Evolutionary conservation across 2,797 vertebrate species (phyloP), one percentile per base, ranked within the genome.

Genomic region (Xenops minutus): DNA sequence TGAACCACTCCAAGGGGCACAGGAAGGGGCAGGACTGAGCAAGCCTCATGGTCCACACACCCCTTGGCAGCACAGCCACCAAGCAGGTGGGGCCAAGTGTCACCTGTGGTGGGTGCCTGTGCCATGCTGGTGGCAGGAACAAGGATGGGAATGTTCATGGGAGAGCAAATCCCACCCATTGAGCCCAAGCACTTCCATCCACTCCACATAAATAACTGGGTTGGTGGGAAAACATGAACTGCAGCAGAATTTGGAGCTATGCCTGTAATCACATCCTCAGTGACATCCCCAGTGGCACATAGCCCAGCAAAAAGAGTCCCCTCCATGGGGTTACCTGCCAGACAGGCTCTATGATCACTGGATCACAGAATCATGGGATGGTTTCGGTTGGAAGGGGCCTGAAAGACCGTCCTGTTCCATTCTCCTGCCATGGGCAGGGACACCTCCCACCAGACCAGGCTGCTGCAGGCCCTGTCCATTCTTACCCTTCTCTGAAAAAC

Each of bases 41-140:
- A 6, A 46, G 16, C 10, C 41, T 44, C 7, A 0, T 12, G 39
- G 17, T 22, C 48, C 37, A 9, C 21, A 27, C 13, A 11, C 3
- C 27, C 20, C 36, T 30, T 5, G 19, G 49, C 16, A 59, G 22
- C 56, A 9, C 0, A 27, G 11, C 17, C n/a, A n/a, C 3, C 30
- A 14, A 48, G 22, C 8, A 39, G 68, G n/a, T 2, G 36, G 46
- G 79, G 16, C 21, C 30, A 30, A 11, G 44, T 24, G 34, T 26
- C 26, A 14, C n/a, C 6, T 0, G 9, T 0, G 2, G 10, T 7
- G n/a, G 7, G 34, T 30, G 14, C 29, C 23, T 9, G 32, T n/a
- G 68, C 55, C 41, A 0, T 12, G n/a, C 34, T 1, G 1, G 66
- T 2, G 1, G 30, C 27, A 86, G 66, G 26, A 51, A 34, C 13